Conservation (phyloP, 1,140 invertebrate genomes). For the Polypedilum pembai region DNA sequence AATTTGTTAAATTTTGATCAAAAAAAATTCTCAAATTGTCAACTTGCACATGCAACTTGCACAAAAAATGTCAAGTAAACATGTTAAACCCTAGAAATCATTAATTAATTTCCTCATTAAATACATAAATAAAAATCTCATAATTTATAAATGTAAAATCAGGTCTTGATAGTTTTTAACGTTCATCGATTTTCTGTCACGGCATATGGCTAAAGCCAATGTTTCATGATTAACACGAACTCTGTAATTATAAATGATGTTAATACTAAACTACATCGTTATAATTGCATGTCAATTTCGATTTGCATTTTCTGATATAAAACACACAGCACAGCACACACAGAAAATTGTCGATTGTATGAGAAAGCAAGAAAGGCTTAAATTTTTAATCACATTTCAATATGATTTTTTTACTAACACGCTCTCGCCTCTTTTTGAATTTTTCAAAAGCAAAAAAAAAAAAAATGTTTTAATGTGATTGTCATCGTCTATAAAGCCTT, state of each 20-base stretch:
- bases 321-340: too few relatives aligned
- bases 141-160: too few relatives aligned
- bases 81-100: too few relatives aligned
- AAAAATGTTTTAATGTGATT: background rate
- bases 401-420: background rate
- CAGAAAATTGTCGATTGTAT: background rate
- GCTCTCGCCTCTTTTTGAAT: background rate
- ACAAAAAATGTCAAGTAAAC: too few relatives aligned
- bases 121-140: too few relatives aligned
- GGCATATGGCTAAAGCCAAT: background rate
- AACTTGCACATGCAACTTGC: too few relatives aligned
- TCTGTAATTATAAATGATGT: constrained; percentile 14
- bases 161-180: too few relatives aligned
- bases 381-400: background rate
- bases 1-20: too few relatives aligned
- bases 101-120: too few relatives aligned
- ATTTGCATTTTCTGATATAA: background rate
- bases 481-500: background rate
- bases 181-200: background rate
- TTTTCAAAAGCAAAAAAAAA: constrained; percentile 10
- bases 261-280: background rate
- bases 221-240: constrained; percentile 6
- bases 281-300: constrained; percentile 11
- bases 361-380: background rate
- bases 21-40: too few relatives aligned